Conservation (phyloP, 2,888 invertebrate species). For the Tuta absoluta region DNA sequence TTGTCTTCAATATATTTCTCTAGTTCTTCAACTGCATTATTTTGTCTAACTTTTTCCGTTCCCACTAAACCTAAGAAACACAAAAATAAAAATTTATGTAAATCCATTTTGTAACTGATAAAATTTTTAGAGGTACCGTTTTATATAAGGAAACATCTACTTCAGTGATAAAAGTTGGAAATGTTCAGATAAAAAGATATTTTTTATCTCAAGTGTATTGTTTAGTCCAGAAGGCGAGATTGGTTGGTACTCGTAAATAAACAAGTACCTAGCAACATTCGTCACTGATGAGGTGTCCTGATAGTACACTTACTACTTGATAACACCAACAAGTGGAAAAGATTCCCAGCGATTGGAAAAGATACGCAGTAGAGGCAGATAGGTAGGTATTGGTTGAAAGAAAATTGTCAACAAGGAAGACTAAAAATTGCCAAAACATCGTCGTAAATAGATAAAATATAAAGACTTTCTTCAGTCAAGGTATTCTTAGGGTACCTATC, state of each 20-base stretch:
- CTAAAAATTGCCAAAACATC: too few species aligned
- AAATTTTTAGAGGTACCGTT: neutral
- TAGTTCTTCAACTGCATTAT: slow-evolving; percentile 46
- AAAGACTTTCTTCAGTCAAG: too few species aligned
- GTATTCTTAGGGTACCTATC: too few species aligned
- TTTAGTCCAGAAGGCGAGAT: neutral
- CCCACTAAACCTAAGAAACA: slow-evolving; percentile 42
- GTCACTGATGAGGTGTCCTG: too few species aligned
- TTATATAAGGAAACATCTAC: slow-evolving; percentile 8
- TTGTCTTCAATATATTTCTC: slow-evolving; percentile 63
- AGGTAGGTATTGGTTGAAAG: too few species aligned
- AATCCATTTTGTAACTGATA: slow-evolving; percentile 30
- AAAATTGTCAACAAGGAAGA: too few species aligned
- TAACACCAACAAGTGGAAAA: too few species aligned
- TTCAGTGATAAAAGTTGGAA: slow-evolving; percentile 6
- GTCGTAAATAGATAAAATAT: too few species aligned
- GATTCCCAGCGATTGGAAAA: too few species aligned
- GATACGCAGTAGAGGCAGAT: too few species aligned
- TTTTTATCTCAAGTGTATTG: slow-evolving; percentile 10
- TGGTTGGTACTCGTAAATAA: neutral
- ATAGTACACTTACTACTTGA: too few species aligned
- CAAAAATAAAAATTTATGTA: slow-evolving; percentile 34
- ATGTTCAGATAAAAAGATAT: neutral
- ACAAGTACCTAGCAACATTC: too few species aligned
- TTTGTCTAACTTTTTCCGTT: slow-evolving; percentile 41